Percentiles rank a stretch among this genome's conserved stretches.
Evolutionary conservation across 2,888 invertebrate genomes (phyloP).

Genomic region (Drosophila mimetica): DNA sequence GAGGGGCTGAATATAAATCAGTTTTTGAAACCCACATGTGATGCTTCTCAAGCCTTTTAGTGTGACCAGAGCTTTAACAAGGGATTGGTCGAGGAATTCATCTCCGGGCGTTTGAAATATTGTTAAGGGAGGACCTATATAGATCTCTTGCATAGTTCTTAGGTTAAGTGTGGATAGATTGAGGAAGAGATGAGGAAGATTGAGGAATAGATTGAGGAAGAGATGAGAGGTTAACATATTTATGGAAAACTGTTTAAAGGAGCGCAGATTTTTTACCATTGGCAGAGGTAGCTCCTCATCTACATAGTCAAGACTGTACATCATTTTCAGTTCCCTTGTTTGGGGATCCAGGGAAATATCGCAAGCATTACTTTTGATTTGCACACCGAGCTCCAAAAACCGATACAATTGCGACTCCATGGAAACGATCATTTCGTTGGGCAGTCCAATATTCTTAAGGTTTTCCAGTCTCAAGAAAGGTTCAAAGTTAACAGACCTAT

Average conservation of each 20-base stretch:
- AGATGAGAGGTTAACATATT: background rate
- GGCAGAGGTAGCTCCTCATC: background rate
- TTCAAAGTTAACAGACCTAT: background rate
- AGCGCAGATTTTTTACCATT: background rate
- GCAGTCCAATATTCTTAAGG: background rate
- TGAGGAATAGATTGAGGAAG: background rate
- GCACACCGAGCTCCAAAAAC: constrained; percentile 17
- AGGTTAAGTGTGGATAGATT: background rate
- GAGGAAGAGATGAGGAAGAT: background rate
- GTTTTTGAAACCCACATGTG: background rate
- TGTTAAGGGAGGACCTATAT: background rate
- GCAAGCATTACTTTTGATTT: background rate
- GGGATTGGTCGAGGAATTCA: background rate
- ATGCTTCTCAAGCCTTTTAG: background rate
- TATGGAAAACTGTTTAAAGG: fast-evolving
- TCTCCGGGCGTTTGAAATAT: background rate
- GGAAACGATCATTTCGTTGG: background rate
- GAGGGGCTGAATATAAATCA: constrained; percentile 6
- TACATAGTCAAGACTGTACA: fast-evolving
- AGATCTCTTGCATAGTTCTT: background rate
- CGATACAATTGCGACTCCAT: background rate
- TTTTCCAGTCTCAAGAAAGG: constrained; percentile 1
- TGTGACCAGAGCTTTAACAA: background rate
- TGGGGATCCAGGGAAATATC: background rate
- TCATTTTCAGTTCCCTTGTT: fast-evolving